These are phyloP conservation scores for Poeciliopsis retropinna DNA, from an alignment of 2,113 vertebrate species.

Conservation along the genomic window DNA sequence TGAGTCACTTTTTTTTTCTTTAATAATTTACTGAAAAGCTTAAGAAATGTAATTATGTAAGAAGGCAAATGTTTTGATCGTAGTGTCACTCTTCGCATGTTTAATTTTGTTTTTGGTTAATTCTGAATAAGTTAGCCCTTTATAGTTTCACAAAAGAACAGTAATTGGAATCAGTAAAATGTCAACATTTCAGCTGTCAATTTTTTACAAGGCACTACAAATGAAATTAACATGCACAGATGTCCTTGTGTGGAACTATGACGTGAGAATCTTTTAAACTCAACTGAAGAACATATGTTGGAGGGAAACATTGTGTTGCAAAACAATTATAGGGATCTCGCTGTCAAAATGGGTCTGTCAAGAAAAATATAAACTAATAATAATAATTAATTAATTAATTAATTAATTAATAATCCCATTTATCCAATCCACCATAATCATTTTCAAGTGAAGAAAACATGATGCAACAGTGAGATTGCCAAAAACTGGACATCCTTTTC, in stretches of 20 bases:
- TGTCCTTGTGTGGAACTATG: background rate
- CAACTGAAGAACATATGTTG: background rate
- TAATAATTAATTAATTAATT: too few species aligned
- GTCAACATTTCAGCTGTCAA: background rate
- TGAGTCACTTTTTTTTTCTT: conserved; percentile 22
- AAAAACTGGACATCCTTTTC: too few species aligned
- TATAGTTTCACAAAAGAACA: background rate
- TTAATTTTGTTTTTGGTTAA: background rate
- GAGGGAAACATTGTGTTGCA: background rate
- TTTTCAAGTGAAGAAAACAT: too few species aligned
- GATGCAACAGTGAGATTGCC: too few species aligned
- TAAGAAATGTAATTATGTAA: background rate
- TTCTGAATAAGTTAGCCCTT: background rate
- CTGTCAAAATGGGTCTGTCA: background rate
- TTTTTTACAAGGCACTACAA: background rate
- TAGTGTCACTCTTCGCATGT: background rate
- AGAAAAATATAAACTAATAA: background rate
- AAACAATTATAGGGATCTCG: background rate
- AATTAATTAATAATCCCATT: background rate
- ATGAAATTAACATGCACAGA: background rate
- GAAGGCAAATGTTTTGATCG: conserved; percentile 9
- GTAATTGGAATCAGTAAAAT: background rate
- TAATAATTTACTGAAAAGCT: background rate
- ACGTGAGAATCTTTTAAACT: background rate
- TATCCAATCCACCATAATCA: too few species aligned